These are phyloP conservation scores for Phymorhynchus buccinoides DNA, from an alignment of 1,140 invertebrate genomes.

Conservation along the genomic window DNA sequence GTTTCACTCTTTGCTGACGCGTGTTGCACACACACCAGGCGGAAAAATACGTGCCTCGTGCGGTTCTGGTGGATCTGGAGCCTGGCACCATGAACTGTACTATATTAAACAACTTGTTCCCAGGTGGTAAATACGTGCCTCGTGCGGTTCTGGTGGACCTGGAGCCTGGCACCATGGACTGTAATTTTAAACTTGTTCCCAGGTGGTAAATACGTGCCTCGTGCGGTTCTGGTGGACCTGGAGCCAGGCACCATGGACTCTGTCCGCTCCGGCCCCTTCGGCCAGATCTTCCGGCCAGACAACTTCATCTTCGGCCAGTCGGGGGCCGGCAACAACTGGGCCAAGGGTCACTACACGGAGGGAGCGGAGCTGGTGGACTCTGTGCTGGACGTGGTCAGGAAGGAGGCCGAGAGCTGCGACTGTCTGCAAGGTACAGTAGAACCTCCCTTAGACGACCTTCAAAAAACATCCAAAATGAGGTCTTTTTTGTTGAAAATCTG, in stretches of 20 bases:
- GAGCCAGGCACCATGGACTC: slow-evolving; percentile 97
- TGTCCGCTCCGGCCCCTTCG: slow-evolving; percentile 88
- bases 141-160: slow-evolving; percentile 92
- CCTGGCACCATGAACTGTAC: neutral
- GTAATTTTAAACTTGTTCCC: neutral
- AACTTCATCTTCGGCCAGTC: slow-evolving; percentile 78
- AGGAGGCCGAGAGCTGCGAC: too few species aligned
- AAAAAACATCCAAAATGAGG: too few species aligned
- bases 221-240: slow-evolving; percentile 91
- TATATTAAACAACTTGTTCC: neutral
- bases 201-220: slow-evolving; percentile 90
- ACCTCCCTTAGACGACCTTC: too few species aligned
- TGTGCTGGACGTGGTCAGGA: slow-evolving; percentile 84
- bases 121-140: slow-evolving; percentile 89
- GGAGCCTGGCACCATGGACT: slow-evolving; percentile 93
- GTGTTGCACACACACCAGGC: slow-evolving; percentile 73
- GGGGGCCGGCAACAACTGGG: slow-evolving; percentile 91
- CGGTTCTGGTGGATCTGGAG: neutral
- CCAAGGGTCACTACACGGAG: slow-evolving; percentile 95
- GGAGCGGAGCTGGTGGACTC: slow-evolving; percentile 90
- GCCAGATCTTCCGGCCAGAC: slow-evolving; percentile 86
- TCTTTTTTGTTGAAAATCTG: slow-evolving; percentile 77
- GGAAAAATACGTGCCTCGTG: neutral
- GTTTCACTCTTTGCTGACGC: slow-evolving; percentile 88
- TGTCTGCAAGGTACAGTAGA: too few species aligned